phyloP scores from a whole-genome alignment of 2,888 invertebrate species.

The Spicauda simplicius region DNA sequence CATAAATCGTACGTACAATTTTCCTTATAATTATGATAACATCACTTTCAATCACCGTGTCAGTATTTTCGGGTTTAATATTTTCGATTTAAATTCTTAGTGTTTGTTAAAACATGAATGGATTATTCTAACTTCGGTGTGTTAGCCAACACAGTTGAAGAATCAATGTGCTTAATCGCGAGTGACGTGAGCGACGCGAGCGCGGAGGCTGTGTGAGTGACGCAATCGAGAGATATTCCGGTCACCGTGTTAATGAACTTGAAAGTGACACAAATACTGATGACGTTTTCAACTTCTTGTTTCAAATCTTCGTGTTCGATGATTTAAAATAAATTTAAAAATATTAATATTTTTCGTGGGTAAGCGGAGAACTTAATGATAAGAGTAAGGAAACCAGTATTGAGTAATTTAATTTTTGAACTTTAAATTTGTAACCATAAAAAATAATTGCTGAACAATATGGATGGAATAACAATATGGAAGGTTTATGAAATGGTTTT shows the following conservation, averaged over 20 bases:
- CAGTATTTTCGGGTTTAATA: not conserved
- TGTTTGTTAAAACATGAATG: not conserved
- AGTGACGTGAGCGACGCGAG: constrained; percentile 12
- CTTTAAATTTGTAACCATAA: no score
- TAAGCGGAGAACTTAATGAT: not conserved
- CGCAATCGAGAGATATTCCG: constrained; percentile 26
- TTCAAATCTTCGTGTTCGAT: not conserved
- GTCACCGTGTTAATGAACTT: constrained; percentile 33
- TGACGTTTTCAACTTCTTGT: not conserved
- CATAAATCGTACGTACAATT: not conserved
- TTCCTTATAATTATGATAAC: not conserved
- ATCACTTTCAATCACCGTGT: not conserved
- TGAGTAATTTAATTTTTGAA: no score
- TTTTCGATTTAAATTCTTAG: not conserved
- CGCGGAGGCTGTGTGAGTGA: constrained; percentile 23
- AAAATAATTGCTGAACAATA: no score
- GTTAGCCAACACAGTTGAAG: not conserved
- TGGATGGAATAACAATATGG: no score
- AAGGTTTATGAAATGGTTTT: not conserved
- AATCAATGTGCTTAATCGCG: not conserved
- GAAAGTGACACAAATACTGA: constrained; percentile 9
- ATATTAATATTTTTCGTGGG: no score
- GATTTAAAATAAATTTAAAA: no score
- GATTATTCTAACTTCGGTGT: no score
- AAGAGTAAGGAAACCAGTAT: not conserved